Conservation (phyloP, 2,888 invertebrate genomes). For the Acrobasis suavella region DNA sequence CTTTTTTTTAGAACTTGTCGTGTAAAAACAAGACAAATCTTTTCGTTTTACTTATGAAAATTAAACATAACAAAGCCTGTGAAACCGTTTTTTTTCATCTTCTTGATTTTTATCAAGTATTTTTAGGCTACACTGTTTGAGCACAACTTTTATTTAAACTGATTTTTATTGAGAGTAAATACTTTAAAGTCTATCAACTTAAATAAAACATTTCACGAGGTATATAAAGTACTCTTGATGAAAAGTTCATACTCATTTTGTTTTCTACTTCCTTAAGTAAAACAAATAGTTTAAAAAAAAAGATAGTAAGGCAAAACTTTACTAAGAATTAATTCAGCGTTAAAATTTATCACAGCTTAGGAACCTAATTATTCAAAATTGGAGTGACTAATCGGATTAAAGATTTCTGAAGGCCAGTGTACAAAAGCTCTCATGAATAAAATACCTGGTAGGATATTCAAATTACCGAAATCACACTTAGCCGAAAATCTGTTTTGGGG, state of each 20-base stretch:
- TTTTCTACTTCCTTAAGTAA: constrained; percentile 1
- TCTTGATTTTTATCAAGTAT: no score
- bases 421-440: constrained; percentile 27
- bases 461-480: constrained; percentile 26
- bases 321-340: background rate
- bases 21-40: no score
- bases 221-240: constrained; percentile 4
- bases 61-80: no score
- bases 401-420: constrained; percentile 38
- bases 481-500: constrained; percentile 20
- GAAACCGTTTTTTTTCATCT: no score
- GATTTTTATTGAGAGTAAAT: background rate
- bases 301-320: no score
- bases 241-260: constrained; percentile 19
- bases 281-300: constrained; percentile 1
- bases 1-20: no score
- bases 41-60: no score
- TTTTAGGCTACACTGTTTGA: no score
- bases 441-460: constrained; percentile 22
- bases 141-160: no score
- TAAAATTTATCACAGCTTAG: background rate
- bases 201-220: background rate
- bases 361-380: constrained; percentile 40
- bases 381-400: constrained; percentile 40
- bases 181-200: constrained; percentile 10